Percentiles rank a stretch among this genome's conserved stretches.
phyloP scores from a whole-genome alignment of 2,888 invertebrate genomes.

The Tenthredo notha region DNA sequence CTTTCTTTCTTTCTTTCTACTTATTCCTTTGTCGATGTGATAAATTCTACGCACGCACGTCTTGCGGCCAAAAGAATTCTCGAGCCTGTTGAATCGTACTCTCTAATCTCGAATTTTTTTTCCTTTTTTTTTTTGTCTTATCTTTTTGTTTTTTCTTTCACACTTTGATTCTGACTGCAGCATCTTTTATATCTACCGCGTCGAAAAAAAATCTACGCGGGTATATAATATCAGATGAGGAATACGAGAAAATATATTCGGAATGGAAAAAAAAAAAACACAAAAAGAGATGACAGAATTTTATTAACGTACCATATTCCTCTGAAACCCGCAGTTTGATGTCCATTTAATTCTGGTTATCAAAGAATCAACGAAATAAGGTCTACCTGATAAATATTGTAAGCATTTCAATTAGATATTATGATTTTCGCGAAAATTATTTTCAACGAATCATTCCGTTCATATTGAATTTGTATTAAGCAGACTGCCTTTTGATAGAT shows the following conservation, averaged over 20 bases:
- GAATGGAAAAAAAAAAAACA: too few species aligned
- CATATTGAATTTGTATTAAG: not conserved
- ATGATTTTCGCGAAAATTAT: not conserved
- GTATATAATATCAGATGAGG: too few species aligned
- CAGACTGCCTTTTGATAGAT: not conserved
- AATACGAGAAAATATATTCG: too few species aligned
- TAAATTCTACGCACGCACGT: constrained; percentile 7
- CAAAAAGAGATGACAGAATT: too few species aligned
- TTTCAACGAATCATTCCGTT: not conserved
- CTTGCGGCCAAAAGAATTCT: not conserved
- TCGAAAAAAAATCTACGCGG: too few species aligned
- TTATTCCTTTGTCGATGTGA: not conserved
- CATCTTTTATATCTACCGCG: too few species aligned
- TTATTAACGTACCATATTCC: too few species aligned
- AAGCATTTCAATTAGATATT: not conserved
- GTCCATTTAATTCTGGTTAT: not conserved
- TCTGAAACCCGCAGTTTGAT: not conserved
- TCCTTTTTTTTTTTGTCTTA: not conserved
- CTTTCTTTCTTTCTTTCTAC: not conserved
- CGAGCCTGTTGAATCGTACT: not conserved
- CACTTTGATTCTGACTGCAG: too few species aligned
- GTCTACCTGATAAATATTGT: not conserved
- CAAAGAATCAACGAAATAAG: not conserved
- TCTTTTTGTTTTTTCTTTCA: not conserved
- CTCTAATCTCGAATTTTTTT: constrained; percentile 2